Evolutionary conservation across 2,888 invertebrate species (phyloP).

Genomic region (Oxycera nigricornis): DNA sequence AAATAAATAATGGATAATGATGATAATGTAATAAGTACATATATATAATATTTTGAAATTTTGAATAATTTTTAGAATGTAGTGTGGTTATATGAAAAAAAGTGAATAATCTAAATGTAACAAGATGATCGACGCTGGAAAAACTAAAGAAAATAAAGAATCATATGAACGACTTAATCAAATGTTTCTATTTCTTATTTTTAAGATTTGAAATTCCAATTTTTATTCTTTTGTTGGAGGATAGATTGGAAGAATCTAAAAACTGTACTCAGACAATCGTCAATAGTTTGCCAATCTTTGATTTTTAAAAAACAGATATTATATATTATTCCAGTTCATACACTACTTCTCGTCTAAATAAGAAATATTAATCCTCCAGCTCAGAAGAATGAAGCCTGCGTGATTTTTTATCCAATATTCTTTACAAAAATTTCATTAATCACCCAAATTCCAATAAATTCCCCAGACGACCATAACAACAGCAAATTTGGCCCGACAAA

Average conservation of each 20-base stretch:
- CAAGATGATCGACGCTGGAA: conserved; percentile 16
- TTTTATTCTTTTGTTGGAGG: neutral
- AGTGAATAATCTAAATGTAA: conserved; percentile 37
- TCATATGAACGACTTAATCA: neutral
- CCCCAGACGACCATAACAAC: too few relatives aligned
- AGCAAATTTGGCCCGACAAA: too few relatives aligned
- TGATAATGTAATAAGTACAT: conserved; percentile 26
- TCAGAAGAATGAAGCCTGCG: too few relatives aligned
- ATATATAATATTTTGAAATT: conserved; percentile 33
- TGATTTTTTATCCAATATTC: neutral
- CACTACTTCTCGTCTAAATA: too few relatives aligned
- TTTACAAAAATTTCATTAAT: too few relatives aligned
- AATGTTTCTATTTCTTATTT: neutral
- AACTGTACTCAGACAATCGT: too few relatives aligned
- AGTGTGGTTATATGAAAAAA: conserved; percentile 31
- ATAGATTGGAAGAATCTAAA: too few relatives aligned
- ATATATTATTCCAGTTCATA: too few relatives aligned
- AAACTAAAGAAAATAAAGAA: conserved; percentile 24
- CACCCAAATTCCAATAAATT: too few relatives aligned
- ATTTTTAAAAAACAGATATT: too few relatives aligned
- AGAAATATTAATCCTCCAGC: too few relatives aligned
- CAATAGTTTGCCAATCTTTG: too few relatives aligned
- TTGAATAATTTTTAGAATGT: conserved; percentile 36
- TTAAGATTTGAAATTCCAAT: neutral
- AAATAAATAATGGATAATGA: conserved; percentile 30